Evolutionary conservation across 2,888 invertebrate species (phyloP).

Genomic region (Ecdyonurus torrentis): DNA sequence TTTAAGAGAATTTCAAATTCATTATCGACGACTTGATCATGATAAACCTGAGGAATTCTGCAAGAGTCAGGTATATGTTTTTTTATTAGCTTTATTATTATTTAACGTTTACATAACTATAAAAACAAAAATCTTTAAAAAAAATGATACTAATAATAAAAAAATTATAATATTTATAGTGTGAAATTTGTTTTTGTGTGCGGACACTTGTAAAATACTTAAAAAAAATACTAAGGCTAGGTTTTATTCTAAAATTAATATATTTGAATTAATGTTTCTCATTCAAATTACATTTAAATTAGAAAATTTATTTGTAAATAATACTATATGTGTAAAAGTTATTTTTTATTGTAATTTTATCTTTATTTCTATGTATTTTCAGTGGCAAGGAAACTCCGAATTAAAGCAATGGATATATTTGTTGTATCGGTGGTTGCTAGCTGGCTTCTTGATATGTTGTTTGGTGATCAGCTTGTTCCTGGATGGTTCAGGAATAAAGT

Average conservation of each 20-base stretch:
- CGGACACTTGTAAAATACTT: not conserved
- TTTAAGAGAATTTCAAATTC: not conserved
- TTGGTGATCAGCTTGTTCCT: constrained; percentile 21
- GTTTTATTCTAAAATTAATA: not conserved
- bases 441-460: constrained; percentile 27
- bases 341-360: too few relatives aligned
- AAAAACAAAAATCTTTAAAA: too few relatives aligned
- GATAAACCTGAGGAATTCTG: not conserved
- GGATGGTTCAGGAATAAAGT: constrained; percentile 13
- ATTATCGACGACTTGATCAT: not conserved
- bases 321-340: not conserved
- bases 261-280: not conserved
- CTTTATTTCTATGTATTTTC: too few relatives aligned
- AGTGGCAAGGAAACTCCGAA: constrained; percentile 41
- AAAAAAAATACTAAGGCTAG: too few relatives aligned
- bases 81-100: too few relatives aligned
- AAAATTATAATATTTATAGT: too few relatives aligned
- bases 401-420: constrained; percentile 23
- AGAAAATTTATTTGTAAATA: constrained; percentile 6
- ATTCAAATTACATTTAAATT: not conserved
- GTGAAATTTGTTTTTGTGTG: not conserved
- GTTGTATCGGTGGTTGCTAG: constrained; percentile 38
- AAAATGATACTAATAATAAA: too few relatives aligned
- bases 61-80: constrained; percentile 2
- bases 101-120: too few relatives aligned